A percentile compares a stretch with the other conserved stretches of the same genome.
These are phyloP conservation scores for Galago senegalensis DNA, from an alignment of 2,797 vertebrate species.

Conservation along the genomic window DNA sequence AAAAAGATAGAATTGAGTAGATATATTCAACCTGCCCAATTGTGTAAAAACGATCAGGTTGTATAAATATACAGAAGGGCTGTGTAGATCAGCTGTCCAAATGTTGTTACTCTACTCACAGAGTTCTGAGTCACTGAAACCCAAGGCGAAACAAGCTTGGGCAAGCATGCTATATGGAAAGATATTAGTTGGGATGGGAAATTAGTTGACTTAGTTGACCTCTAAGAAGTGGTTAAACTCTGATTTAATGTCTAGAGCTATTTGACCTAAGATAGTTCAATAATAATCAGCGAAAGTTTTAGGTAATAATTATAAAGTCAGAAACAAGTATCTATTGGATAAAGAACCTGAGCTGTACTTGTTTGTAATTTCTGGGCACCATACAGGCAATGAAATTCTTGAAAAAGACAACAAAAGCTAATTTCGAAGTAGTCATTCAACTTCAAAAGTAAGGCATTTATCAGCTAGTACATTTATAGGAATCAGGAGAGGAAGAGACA, in stretches of 20 bases:
- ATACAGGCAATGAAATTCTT: not conserved
- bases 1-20: not conserved
- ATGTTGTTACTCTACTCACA: not conserved
- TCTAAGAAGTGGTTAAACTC: not conserved
- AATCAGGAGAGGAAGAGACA: slow-evolving; percentile 51
- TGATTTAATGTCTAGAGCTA: not conserved
- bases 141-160: not conserved
- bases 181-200: not conserved
- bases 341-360: slow-evolving; percentile 31
- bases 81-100: not conserved
- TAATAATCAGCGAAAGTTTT: not conserved
- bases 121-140: not conserved
- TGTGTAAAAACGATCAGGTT: not conserved
- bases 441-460: slow-evolving; percentile 47
- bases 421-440: slow-evolving; percentile 19
- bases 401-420: slow-evolving; percentile 36
- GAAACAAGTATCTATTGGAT: slow-evolving; percentile 6
- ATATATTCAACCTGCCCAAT: not conserved
- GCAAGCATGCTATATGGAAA: not conserved
- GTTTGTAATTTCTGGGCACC: slow-evolving; percentile 57
- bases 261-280: not conserved
- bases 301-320: slow-evolving; percentile 14
- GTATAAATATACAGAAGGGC: not conserved
- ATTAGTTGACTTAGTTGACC: not conserved
- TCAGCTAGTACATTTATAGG: slow-evolving; percentile 64